phyloP scores from a whole-genome alignment of 2,113 vertebrate species.

The Gadus macrocephalus region DNA sequence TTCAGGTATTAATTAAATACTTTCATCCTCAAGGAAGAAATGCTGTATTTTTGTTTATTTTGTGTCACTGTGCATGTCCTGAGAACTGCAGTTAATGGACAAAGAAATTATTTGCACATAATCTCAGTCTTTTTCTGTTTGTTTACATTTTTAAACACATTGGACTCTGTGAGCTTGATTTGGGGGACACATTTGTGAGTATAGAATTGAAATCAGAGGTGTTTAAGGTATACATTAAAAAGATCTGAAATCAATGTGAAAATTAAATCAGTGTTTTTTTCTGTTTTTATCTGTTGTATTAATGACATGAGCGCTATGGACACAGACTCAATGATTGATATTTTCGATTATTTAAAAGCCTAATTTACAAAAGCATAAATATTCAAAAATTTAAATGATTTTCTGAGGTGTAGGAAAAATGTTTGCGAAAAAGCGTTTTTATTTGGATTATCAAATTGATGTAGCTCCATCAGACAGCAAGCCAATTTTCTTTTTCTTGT shows the following conservation, averaged over 20 bases:
- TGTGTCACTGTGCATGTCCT: constrained; percentile 35
- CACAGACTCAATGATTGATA: no score
- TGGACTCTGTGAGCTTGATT: not conserved
- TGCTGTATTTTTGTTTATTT: constrained; percentile 19
- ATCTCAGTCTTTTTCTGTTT: constrained; percentile 25
- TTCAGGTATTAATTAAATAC: constrained; percentile 47
- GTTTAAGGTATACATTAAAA: constrained; percentile 17
- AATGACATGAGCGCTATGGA: constrained; percentile 23
- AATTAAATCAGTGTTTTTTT: constrained; percentile 39
- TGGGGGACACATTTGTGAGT: constrained; percentile 10
- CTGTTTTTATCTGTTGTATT: constrained; percentile 10
- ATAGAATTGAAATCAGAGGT: constrained; percentile 21
- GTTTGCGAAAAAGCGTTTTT: not conserved
- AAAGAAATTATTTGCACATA: constrained; percentile 21
- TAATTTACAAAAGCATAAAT: not conserved
- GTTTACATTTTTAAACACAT: not conserved
- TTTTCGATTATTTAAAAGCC: constrained; percentile 26
- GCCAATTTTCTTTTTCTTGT: not conserved
- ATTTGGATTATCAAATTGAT: not conserved
- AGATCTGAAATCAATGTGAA: no score
- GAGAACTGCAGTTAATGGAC: constrained; percentile 24
- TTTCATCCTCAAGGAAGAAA: constrained; percentile 29
- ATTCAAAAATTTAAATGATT: not conserved
- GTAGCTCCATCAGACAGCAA: not conserved
- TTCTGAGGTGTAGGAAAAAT: not conserved